Percentiles rank a stretch among this genome's conserved stretches.
These are phyloP conservation scores for Poecilia velifera DNA, from an alignment of 2,797 vertebrate species.

Conservation along the genomic window DNA sequence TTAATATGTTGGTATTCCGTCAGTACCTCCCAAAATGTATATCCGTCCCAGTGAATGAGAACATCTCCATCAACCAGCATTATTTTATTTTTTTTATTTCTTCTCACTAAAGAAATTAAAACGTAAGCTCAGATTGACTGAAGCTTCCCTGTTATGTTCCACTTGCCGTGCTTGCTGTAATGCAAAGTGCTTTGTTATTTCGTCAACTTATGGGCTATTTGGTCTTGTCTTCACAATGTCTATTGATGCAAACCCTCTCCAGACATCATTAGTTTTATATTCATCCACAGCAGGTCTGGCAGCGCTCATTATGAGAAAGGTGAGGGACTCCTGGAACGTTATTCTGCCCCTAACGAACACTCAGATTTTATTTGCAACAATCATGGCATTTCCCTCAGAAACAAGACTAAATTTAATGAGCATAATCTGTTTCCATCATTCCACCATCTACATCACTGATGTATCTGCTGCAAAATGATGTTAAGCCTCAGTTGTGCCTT, in stretches of 20 bases:
- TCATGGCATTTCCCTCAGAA: slow-evolving; percentile 25
- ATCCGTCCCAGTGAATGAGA: neutral
- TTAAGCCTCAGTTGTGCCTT: neutral
- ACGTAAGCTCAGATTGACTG: neutral
- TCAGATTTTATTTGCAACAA: slow-evolving; percentile 10
- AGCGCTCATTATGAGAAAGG: slow-evolving; percentile 34
- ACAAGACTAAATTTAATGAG: slow-evolving; percentile 24
- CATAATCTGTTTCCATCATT: neutral
- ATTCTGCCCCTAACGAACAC: slow-evolving; percentile 34
- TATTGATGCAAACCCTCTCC: slow-evolving; percentile 6
- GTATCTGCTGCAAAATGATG: neutral
- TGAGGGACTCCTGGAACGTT: slow-evolving; percentile 12
- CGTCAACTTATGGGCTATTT: slow-evolving; percentile 11
- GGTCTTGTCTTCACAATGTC: neutral
- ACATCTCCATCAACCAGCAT: neutral
- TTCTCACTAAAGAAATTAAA: slow-evolving; percentile 3
- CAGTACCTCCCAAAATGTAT: slow-evolving; percentile 15
- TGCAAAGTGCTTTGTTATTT: neutral
- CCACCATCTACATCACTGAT: neutral
- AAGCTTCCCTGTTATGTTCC: slow-evolving; percentile 1
- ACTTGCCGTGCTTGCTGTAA: neutral
- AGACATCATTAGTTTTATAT: slow-evolving; percentile 28
- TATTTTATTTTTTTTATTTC: neutral
- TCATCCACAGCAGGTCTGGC: slow-evolving; percentile 11
- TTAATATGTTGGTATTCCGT: slow-evolving; percentile 40